Percentiles rank a stretch among this genome's conserved stretches.
phyloP scores from a whole-genome alignment of 1,140 invertebrate genomes.

The Atta cephalotes region DNA sequence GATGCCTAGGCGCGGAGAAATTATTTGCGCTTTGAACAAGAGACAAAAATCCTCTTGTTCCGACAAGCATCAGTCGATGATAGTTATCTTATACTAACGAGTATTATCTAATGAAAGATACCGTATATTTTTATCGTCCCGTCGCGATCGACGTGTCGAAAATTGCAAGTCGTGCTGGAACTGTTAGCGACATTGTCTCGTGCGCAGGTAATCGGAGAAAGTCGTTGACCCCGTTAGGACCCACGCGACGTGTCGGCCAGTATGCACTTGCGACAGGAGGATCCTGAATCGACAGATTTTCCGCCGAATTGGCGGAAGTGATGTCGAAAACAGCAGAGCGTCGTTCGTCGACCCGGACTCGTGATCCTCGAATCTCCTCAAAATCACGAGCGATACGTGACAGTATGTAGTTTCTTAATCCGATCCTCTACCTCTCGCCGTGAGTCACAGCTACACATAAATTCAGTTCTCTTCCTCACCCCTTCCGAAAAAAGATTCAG shows the following conservation, averaged over 20 bases:
- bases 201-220: constrained; percentile 80
- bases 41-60: constrained; percentile 12
- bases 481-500: background rate
- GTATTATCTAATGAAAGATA: constrained; percentile 1
- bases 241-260: constrained; percentile 35
- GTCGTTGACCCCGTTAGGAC: constrained; percentile 79
- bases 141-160: background rate
- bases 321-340: constrained; percentile 9
- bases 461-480: background rate
- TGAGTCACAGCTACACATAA: background rate
- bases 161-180: constrained; percentile 55
- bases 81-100: background rate
- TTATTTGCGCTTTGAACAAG: background rate
- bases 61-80: background rate
- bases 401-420: constrained; percentile 12
- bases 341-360: constrained; percentile 69
- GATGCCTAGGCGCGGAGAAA: background rate
- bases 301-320: constrained; percentile 66
- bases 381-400: constrained; percentile 7
- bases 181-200: constrained; percentile 53
- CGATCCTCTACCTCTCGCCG: too few species aligned
- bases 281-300: constrained; percentile 73
- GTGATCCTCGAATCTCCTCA: background rate
- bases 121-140: background rate
- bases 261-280: constrained; percentile 68